Conservation (phyloP, 2,113 vertebrate genomes). For the Sigmodon hispidus region DNA sequence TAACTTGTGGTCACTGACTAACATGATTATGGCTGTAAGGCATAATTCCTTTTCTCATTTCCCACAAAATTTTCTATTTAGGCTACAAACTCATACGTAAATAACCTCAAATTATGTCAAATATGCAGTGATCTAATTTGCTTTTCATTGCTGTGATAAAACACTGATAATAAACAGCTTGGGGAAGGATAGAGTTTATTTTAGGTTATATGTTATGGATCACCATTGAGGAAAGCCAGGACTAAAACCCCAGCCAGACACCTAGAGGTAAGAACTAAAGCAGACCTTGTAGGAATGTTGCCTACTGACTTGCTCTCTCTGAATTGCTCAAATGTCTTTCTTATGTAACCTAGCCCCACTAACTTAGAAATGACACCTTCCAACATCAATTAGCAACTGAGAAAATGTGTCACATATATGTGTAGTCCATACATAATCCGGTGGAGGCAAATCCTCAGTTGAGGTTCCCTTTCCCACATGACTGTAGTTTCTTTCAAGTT, state of each 20-base stretch:
- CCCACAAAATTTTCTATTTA: neutral
- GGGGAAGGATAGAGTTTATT: neutral
- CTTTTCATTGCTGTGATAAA: neutral
- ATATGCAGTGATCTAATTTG: neutral
- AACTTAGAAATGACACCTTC: neutral
- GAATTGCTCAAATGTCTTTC: neutral
- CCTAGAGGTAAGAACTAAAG: neutral
- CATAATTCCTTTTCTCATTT: neutral
- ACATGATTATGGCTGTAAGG: neutral
- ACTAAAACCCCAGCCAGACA: neutral
- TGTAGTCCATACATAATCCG: neutral
- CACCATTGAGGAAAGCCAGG: neutral
- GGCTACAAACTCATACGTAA: neutral
- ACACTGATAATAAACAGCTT: neutral
- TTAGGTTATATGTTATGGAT: neutral
- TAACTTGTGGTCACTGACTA: neutral
- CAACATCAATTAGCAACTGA: neutral
- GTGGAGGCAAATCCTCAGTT: neutral
- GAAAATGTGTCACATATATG: neutral
- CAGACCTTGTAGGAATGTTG: neutral
- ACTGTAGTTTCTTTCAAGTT: neutral
- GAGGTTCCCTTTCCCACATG: neutral
- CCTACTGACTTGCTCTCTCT: neutral
- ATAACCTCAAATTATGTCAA: neutral
- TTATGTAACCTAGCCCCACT: neutral